Base-by-base conservation (phyloP, 1,140 invertebrate species). In the Drosophila pruinosa region DNA sequence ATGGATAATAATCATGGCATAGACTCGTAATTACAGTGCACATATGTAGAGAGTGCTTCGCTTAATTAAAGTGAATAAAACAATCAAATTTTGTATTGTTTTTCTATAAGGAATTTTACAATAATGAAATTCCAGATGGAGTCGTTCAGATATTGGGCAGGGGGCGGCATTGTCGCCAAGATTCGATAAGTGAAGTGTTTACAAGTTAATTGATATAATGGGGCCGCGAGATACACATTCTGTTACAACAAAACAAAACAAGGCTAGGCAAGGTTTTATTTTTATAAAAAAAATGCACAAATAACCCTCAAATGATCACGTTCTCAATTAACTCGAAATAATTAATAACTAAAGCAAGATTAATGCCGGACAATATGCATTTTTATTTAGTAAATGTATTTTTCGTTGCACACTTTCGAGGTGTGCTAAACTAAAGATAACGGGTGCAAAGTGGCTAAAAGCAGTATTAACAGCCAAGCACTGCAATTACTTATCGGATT, bases 131-230 rank as follows among this genome's bases (percentile, higher is more conserved):
- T 59, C n/a, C 19, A 36, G 43, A 12, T 48, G 41, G 4, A 31
- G 12, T 15, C n/a, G 14, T 41, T 4, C 3, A n/a, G 34, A 38
- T 53, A 39, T 47, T 41, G 26, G 12, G 5, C 12, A 41, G 19
- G 26, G 26, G 12, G 5, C 12, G 31, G 19, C 41, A 17, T 12
- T 54, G 50, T 34, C 52, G 14, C n/a, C 6, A 48, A 28, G 19
- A 57, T 57, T 34, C 24, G 43, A 65, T 57, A 71, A 85, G 53
- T 72, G 56, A 67, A 56, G 58, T 83, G 75, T 75, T 78, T 78
- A 68, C 75, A 64, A 75, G 58, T 68, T 83, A 85, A 83, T 83
- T 85, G 56, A 75, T 75, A 54, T 68, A 83, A 78, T 83, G 67
- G 75, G 43, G 39, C 58, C 54, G 12, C 3, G 34, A 12, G 12